phyloP scores from a whole-genome alignment of 1,140 invertebrate species.

The Aphaenogaster rudis region DNA sequence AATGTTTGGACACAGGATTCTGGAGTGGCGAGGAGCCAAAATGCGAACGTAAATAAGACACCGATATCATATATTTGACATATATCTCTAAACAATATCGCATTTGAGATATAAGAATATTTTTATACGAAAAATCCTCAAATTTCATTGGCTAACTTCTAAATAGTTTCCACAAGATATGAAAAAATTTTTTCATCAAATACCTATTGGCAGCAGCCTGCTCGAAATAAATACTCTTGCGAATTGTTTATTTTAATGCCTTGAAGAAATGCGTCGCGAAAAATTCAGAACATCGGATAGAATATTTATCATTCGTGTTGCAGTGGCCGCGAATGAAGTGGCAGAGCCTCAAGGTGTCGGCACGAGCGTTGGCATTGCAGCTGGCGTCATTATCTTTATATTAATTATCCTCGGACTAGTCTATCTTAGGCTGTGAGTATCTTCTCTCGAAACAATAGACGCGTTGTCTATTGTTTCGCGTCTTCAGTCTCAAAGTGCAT shows the following conservation, averaged over 20 bases:
- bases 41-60: conserved; percentile 89
- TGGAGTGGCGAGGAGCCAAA: conserved; percentile 95
- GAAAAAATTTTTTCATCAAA: conserved; percentile 21
- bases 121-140: not conserved
- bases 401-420: conserved; percentile 92
- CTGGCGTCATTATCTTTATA: conserved; percentile 92
- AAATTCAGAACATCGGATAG: not conserved
- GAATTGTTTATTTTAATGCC: not conserved
- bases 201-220: not conserved
- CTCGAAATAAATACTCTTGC: not conserved
- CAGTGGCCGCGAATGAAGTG: conserved; percentile 88
- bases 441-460: not conserved
- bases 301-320: not conserved
- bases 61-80: not conserved
- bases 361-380: conserved; percentile 93
- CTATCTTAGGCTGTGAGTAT: conserved; percentile 92
- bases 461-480: not conserved
- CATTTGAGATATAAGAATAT: not conserved
- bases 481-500: not conserved
- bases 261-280: not conserved
- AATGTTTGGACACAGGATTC: conserved; percentile 93
- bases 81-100: not conserved
- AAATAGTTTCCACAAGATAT: not conserved
- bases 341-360: conserved; percentile 91
- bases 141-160: not conserved